Evolutionary conservation across 2,797 vertebrate species (phyloP).

Genomic region (Gallinago solitaria): DNA sequence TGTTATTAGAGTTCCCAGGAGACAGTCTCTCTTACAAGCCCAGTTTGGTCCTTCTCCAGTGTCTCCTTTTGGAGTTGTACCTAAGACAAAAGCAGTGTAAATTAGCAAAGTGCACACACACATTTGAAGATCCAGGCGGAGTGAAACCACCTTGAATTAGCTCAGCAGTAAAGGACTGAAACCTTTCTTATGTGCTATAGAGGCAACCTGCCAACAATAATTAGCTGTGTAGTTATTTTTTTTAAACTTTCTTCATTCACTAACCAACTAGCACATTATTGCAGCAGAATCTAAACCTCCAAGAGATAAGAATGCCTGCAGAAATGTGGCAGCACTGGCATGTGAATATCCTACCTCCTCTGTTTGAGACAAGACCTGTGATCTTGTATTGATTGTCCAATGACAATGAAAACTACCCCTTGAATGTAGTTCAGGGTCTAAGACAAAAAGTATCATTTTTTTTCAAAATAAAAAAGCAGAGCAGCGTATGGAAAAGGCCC

Average conservation of each 20-base stretch:
- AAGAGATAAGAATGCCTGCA: neutral
- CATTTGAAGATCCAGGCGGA: neutral
- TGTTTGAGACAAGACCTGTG: neutral
- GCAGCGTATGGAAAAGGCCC: neutral
- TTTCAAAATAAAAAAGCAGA: neutral
- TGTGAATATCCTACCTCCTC: neutral
- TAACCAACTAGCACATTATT: too few species aligned
- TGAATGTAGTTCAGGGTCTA: neutral
- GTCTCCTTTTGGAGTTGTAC: slow-evolving; percentile 97
- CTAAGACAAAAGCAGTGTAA: slow-evolving; percentile 67
- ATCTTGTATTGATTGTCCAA: neutral
- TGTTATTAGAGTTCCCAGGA: slow-evolving; percentile 22
- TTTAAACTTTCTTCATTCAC: neutral
- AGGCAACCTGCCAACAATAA: neutral
- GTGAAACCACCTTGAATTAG: neutral
- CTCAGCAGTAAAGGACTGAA: neutral
- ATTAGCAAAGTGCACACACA: neutral
- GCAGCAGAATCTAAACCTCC: neutral
- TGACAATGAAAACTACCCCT: neutral
- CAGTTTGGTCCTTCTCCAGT: slow-evolving; percentile 92
- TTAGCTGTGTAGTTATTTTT: neutral
- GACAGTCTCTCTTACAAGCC: slow-evolving; percentile 80
- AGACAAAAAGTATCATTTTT: neutral
- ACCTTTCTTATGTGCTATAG: neutral
- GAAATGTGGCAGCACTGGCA: neutral